A percentile compares a stretch with the other conserved stretches of the same genome.
Evolutionary conservation across 2,888 invertebrate genomes (phyloP).

Genomic region (Melanophora roralis): DNA sequence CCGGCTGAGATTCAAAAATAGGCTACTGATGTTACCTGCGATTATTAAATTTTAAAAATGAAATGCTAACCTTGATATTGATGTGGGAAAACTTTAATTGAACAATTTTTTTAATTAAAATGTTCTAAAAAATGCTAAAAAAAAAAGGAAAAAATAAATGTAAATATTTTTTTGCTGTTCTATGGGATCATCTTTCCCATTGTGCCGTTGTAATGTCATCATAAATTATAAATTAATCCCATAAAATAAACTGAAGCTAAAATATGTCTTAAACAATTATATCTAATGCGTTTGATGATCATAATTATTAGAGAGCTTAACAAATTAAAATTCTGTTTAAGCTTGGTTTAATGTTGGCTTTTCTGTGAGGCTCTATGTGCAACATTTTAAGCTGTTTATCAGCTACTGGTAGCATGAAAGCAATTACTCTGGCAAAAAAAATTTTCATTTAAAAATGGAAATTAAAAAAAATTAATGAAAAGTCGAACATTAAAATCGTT

Average conservation of each 20-base stretch:
- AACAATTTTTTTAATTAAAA: no score
- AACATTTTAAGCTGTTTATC: not conserved
- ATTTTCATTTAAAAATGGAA: no score
- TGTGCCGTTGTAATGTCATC: slow-evolving; percentile 27
- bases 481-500: no score
- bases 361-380: not conserved
- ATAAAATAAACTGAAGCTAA: slow-evolving; percentile 49
- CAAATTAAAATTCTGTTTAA: slow-evolving; percentile 58
- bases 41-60: no score
- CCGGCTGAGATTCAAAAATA: no score
- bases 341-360: slow-evolving; percentile 28
- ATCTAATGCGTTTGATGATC: not conserved
- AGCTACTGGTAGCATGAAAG: slow-evolving; percentile 18
- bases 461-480: no score
- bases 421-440: no score
- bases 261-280: slow-evolving; percentile 44
- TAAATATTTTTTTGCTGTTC: not conserved
- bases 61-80: no score
- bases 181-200: not conserved
- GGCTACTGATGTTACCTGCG: no score
- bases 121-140: no score
- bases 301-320: slow-evolving; percentile 59
- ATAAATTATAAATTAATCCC: slow-evolving; percentile 44
- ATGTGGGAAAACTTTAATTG: no score
- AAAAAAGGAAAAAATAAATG: no score